Evolutionary conservation across 92 coral and sea anemone genomes (phyloP).

Genomic region (Hydrozoanthus gracilis): DNA sequence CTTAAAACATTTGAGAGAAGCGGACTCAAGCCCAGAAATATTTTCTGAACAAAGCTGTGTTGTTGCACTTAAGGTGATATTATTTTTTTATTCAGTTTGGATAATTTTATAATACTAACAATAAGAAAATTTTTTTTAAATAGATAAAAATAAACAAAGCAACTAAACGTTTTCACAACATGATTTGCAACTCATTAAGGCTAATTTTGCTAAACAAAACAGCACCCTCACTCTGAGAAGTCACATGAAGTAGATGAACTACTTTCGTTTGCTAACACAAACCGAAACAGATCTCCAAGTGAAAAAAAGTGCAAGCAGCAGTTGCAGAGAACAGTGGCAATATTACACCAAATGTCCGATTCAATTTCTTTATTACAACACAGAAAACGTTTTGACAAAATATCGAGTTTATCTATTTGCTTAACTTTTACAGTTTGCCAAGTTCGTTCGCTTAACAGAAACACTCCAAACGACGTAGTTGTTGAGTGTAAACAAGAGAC

Average conservation of each 20-base stretch:
- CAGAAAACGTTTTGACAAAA: too few relatives aligned
- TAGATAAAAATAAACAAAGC: too few relatives aligned
- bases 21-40: not conserved
- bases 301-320: slow-evolving; percentile 25
- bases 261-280: not conserved
- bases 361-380: too few relatives aligned
- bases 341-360: slow-evolving; percentile 34
- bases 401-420: too few relatives aligned
- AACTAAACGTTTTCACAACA: too few relatives aligned
- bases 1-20: not conserved
- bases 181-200: not conserved
- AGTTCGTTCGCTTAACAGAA: too few relatives aligned
- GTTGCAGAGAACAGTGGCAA: slow-evolving; percentile 47
- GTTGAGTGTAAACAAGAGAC: too few relatives aligned
- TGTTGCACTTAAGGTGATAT: slow-evolving; percentile 1
- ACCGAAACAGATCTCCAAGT: not conserved
- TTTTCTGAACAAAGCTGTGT: slow-evolving; percentile 1
- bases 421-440: too few relatives aligned
- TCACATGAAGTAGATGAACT: not conserved
- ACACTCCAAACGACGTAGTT: too few relatives aligned
- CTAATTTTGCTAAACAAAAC: not conserved
- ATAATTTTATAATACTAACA: not conserved
- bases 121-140: not conserved
- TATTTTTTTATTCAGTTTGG: not conserved
- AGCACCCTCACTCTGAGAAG: not conserved